Base-by-base conservation (phyloP, 2,888 invertebrate species). In the Limnephilus lunatus region DNA sequence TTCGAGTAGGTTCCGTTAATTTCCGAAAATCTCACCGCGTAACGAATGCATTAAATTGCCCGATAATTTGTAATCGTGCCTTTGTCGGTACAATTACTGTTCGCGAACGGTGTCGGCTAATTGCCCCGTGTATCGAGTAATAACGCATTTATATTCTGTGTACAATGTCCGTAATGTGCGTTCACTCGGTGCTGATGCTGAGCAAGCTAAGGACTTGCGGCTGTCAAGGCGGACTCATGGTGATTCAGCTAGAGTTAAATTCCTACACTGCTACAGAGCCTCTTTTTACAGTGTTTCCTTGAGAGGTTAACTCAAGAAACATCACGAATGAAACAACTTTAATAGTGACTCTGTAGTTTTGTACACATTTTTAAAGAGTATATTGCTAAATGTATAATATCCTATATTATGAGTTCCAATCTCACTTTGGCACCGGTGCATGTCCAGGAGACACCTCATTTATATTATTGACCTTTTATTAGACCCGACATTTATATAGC, bases 11-110 rank as follows among this genome's bases (percentile, higher is more conserved):
- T 89, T 89, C 88, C 88, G 88, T 89, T 89, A 80, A 80, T 89
- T 89, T 89, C 88, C 88, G 80, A 89, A 89, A 89, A 89, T 80
- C 80, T 80, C 80, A 80, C 48, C 86, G 88, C 88, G 88, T 89
- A 89, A 89, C 88, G 88, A 89, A 89, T 89, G 88, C 30, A 86
- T 86, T 86, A 89, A 89, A 89, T 80, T 80, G 88, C 81, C 81
- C 39, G 80, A 89, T 89, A 89, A 89, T 89, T 89, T 89, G 39
- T 89, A 89, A 89, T 89, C 39, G 80, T 89, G 88, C 88, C 88
- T 89, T 89, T 89, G 88, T 89, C 88, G 88, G 88, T 80, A 39
- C 88, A 81, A 80, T 89, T 80, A 87, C 87, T 39, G 68, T 81
- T 80, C 32, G 88, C 88, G 88, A 39, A 89, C 88, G 88, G 88